Evolutionary conservation across 2,797 vertebrate genomes (phyloP), one percentile per base, ranked within the genome.

Genomic region (Macroramphosus scolopax): DNA sequence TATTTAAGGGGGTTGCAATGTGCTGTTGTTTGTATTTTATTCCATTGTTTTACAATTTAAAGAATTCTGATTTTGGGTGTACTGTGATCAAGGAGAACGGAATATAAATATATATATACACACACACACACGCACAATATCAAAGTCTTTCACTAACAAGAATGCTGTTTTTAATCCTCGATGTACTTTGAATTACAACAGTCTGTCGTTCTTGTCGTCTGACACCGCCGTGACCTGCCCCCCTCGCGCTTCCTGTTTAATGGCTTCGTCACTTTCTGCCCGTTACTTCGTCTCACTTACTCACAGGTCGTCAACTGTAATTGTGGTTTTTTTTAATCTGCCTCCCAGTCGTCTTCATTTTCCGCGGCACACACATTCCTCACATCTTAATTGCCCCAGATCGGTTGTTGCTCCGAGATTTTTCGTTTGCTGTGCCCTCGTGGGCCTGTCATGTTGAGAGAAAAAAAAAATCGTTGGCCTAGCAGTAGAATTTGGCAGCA

Each of bases 391-490:
- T 44, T 34, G 22, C 17, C 15, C 9, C 33, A 17, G 39, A 58
- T 62, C 45, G 17, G 47, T 50, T 61, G 49, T 50, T 75, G 17
- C 40, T 66, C 46, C 10, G 37, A 40, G 22, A 36, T 56, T 50
- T 59, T 44, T 13, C 52, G n/a, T 51, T 51, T 53, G 46, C 47
- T 44, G 16, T 55, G 41, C 33, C 30, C 28, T 20, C 29, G 29
- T 40, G 20, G 20, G 24, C 30, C n/a, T 8, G 8, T 47, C 33
- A 30, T 26, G 22, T 46, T 45, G 39, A 15, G 20, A 44, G 13
- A 16, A 59, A 52, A 56, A 62, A 43, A 37, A 55, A 75, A 73
- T 56, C 36, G 31, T 70, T 55, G 65, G 49, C 62, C 34, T 26
- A 44, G 59, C 42, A 36, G 33, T 56, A 30, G 44, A 37, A 28